These are phyloP conservation scores for Metridium senile DNA, from an alignment of 92 coral and sea anemone species.

Conservation along the genomic window DNA sequence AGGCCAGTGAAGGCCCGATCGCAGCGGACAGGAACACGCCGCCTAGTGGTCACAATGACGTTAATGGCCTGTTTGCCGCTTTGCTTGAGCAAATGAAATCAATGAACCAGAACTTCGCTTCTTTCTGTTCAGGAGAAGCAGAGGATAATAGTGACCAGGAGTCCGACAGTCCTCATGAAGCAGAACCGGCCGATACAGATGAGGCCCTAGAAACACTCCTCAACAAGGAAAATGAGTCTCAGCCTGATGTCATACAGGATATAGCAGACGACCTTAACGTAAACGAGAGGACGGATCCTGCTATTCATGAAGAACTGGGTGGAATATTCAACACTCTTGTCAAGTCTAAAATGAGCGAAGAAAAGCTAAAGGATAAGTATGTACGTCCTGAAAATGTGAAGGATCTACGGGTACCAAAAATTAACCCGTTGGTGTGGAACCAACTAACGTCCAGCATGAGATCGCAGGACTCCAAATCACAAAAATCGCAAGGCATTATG, in stretches of 20 bases:
- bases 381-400: constrained; percentile 22
- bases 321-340: constrained; percentile 35
- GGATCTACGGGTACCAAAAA: constrained; percentile 30
- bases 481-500: constrained; percentile 31
- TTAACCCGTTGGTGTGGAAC: constrained; percentile 44
- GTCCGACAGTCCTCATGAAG: too few relatives aligned
- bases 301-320: constrained; percentile 41
- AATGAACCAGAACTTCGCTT: background rate
- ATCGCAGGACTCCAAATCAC: constrained; percentile 20
- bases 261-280: constrained; percentile 26
- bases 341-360: constrained; percentile 28
- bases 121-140: background rate
- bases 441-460: constrained; percentile 29
- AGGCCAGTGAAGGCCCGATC: too few relatives aligned
- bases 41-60: background rate
- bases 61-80: background rate
- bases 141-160: background rate
- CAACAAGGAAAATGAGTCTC: too few relatives aligned
- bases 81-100: background rate
- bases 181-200: background rate
- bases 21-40: background rate
- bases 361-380: constrained; percentile 38
- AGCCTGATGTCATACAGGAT: constrained; percentile 24
- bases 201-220: too few relatives aligned
- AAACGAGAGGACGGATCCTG: constrained; percentile 34